phyloP scores from a whole-genome alignment of 2,113 vertebrate species.

The Aythya baeri region DNA sequence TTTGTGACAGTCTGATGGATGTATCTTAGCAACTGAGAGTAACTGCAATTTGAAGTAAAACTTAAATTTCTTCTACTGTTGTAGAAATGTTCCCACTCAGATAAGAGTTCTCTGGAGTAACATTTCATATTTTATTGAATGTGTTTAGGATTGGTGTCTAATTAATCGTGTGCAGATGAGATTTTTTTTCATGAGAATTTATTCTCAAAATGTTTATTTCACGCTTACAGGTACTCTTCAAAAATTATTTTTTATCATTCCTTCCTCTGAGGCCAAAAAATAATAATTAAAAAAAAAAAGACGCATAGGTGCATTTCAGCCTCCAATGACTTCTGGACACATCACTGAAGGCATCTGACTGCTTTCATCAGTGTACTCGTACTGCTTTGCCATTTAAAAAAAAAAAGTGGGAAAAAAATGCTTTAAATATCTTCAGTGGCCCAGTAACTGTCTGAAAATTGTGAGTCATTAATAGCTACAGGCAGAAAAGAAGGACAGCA shows the following conservation, averaged over 20 bases:
- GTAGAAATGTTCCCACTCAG: constrained; percentile 69
- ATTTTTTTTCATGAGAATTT: neutral
- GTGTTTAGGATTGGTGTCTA: constrained; percentile 6
- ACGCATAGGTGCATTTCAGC: neutral
- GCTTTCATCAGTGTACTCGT: constrained; percentile 34
- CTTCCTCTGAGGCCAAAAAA: too few relatives aligned
- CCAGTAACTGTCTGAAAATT: constrained; percentile 47
- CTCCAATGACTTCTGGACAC: neutral
- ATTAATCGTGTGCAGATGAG: neutral
- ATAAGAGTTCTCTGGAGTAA: constrained; percentile 40
- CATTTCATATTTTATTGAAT: constrained; percentile 38
- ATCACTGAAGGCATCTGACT: neutral
- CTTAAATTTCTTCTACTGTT: constrained; percentile 44
- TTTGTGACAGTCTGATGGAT: constrained; percentile 38
- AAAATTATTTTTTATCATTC: neutral
- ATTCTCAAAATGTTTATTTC: neutral
- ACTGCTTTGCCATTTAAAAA: constrained; percentile 42
- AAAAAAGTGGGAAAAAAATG: constrained; percentile 11
- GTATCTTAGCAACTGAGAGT: constrained; percentile 61
- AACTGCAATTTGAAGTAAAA: constrained; percentile 59
- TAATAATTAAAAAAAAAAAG: too few relatives aligned
- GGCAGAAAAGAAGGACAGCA: constrained; percentile 37
- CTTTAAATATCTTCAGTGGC: constrained; percentile 56
- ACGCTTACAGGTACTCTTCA: neutral
- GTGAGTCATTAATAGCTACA: constrained; percentile 57